These are phyloP conservation scores for Oceanodroma leucorhoa DNA, from an alignment of 2,797 vertebrate species.

Conservation along the genomic window DNA sequence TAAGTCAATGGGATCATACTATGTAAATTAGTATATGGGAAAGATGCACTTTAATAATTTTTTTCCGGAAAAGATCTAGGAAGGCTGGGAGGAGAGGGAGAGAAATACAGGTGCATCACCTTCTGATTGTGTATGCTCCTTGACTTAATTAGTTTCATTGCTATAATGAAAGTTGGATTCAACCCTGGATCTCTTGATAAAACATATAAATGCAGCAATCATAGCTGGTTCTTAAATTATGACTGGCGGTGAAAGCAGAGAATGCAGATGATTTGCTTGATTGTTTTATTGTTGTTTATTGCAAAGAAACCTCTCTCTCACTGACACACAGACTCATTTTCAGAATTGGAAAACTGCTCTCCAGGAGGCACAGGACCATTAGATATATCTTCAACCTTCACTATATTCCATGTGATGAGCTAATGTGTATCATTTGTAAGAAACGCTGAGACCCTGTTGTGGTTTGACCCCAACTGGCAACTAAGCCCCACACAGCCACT, in stretches of 20 bases:
- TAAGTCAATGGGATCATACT: neutral
- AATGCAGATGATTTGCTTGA: neutral
- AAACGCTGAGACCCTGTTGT: neutral
- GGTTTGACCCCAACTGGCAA: too few relatives aligned
- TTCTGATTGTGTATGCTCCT: neutral
- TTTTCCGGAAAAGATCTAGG: neutral
- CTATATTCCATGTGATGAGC: neutral
- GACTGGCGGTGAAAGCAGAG: neutral
- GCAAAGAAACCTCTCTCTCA: neutral
- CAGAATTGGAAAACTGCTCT: neutral
- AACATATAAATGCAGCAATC: neutral
- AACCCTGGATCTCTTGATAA: neutral
- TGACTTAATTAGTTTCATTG: neutral
- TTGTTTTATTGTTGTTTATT: neutral
- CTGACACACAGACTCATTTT: neutral
- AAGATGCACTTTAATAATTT: neutral
- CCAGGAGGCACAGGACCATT: neutral
- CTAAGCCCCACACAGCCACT: too few relatives aligned
- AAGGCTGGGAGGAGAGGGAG: neutral
- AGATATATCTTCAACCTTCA: neutral
- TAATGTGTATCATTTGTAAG: slow-evolving; percentile 11
- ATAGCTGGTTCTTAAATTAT: neutral
- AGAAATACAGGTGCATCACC: neutral
- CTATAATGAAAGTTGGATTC: neutral
- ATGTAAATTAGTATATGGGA: neutral